Base-by-base conservation (phyloP, 2,113 vertebrate genomes). In the Lipophrys pholis region DNA sequence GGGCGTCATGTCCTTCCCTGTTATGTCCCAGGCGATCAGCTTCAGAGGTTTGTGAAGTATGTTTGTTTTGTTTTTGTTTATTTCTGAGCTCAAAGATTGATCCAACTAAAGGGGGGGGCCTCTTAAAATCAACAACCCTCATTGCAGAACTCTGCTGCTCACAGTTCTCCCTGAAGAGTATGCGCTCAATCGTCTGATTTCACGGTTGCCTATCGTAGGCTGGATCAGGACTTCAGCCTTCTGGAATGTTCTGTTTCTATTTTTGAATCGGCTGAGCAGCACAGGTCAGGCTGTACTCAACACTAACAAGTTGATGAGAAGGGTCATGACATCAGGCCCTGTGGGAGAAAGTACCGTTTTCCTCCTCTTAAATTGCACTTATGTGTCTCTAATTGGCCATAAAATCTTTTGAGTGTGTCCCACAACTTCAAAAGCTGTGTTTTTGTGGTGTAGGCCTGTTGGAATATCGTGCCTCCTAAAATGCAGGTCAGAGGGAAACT, bases 371-470 rank as follows among this genome's bases (percentile, higher is more conserved):
- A 52, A n/a, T 2, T 9, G 52, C 1, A 10, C 1, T 10, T 69
- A 45, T 51, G 1, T 68, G 0, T 72, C 7, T 59, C 14, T 46
- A 71, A 71, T 78, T 83, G 48, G 39, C 43, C 16, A 35, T 71
- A 39, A 66, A n/a, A n/a, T n/a, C 64, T 9, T 39, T 48, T 0
- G 10, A 53, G 6, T 45, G 7, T 39, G 8, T 57, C 41, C 38
- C 14, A 36, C 30, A 16, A 12, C 35, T 41, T 46, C 35, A 9
- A 45, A 16, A 49, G 15, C 11, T 46, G 3, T 14, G 2, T 75
- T 85, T 87, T 87, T 80, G 84, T 81, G 86, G 87, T 80, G 79
- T 48, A 36, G 54, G 71, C 76, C 76, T 73, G 51, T 68, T 77
- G 69, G 39, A 74, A 67, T 9, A 39, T 55, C 41, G n/a, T 45